These are phyloP conservation scores for Halcyon leucocephala DNA, from an alignment of 2,797 vertebrate genomes.

Conservation along the genomic window DNA sequence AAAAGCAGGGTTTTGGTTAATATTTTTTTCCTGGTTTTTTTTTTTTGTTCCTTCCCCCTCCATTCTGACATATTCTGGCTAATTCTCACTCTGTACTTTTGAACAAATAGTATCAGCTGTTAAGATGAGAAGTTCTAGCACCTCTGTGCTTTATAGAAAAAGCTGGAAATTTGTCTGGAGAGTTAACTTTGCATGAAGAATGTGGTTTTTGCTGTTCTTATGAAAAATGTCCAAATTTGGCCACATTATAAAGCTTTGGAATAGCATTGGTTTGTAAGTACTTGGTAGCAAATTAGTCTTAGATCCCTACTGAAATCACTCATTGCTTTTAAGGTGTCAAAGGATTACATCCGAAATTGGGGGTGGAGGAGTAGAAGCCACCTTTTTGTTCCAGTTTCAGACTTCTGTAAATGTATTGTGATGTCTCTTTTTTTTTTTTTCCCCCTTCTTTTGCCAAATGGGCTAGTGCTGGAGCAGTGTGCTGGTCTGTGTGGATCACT, in stretches of 20 bases:
- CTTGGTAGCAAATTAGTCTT: background rate
- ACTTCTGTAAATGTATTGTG: background rate
- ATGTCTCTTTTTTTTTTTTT: background rate
- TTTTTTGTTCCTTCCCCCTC: background rate
- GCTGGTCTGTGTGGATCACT: background rate
- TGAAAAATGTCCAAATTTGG: conserved; percentile 50
- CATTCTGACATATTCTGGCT: background rate
- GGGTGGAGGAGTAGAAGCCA: background rate
- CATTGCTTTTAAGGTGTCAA: conserved; percentile 18
- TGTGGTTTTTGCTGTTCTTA: conserved; percentile 3
- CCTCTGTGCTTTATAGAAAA: background rate
- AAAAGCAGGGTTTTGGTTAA: background rate
- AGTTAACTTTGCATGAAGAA: conserved; percentile 1
- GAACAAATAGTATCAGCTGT: background rate
- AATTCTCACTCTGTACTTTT: background rate
- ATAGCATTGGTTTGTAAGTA: background rate
- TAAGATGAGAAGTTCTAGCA: conserved; percentile 12
- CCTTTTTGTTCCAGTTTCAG: background rate
- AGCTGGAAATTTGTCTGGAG: background rate
- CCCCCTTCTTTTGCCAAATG: background rate
- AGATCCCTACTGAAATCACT: conserved; percentile 4
- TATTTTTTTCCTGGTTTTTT: too few relatives aligned
- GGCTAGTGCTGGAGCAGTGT: background rate
- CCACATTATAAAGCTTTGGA: conserved; percentile 21
- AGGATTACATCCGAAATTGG: background rate